These are phyloP conservation scores for Blennius ocellaris DNA, from an alignment of 2,113 vertebrate species.

Conservation along the genomic window DNA sequence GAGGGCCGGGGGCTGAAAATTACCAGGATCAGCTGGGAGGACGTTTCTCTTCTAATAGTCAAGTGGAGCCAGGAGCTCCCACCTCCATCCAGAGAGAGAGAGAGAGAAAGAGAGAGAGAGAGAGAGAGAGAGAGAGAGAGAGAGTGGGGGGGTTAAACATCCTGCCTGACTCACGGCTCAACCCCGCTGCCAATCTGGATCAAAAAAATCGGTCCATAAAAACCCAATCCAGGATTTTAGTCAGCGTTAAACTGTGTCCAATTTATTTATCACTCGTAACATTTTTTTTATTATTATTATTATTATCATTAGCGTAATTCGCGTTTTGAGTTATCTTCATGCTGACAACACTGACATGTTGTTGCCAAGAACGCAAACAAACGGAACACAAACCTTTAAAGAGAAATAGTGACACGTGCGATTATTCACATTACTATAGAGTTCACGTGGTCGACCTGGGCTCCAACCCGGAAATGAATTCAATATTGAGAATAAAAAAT, in stretches of 20 bases:
- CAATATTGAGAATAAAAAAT: too few relatives aligned
- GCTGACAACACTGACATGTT: too few relatives aligned
- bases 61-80: slow-evolving; percentile 39
- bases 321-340: too few relatives aligned
- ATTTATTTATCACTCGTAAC: background rate
- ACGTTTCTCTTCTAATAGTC: slow-evolving; percentile 46
- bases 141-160: slow-evolving; percentile 13
- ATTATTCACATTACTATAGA: too few relatives aligned
- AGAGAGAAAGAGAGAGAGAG: background rate
- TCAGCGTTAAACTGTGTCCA: background rate
- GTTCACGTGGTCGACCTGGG: too few relatives aligned
- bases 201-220: slow-evolving; percentile 3
- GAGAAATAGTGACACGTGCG: too few relatives aligned
- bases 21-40: slow-evolving; percentile 62
- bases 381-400: too few relatives aligned
- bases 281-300: too few relatives aligned
- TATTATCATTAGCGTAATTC: too few relatives aligned
- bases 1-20: slow-evolving; percentile 7
- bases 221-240: background rate
- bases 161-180: slow-evolving; percentile 20
- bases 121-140: background rate
- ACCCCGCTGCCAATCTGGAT: slow-evolving; percentile 39
- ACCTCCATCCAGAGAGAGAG: slow-evolving; percentile 19
- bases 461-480: too few relatives aligned
- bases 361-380: too few relatives aligned